Evolutionary conservation across 2,113 vertebrate species (phyloP), one percentile per base, ranked within the genome.

Genomic region (Engraulis encrasicolus): DNA sequence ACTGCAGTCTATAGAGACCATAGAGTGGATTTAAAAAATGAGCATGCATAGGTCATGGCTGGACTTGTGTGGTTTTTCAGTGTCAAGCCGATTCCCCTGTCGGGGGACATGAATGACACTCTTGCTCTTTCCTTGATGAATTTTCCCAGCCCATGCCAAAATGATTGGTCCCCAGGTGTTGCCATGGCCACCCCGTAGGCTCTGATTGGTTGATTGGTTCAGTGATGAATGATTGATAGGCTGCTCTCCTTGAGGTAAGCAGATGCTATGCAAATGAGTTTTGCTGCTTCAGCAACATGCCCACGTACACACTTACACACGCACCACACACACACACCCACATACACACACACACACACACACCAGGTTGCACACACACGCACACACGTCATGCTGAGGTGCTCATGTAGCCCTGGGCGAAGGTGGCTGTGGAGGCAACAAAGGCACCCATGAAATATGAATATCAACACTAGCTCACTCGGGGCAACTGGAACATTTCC

Each of bases 401-500:
- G 83, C 81, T 87, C 79, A 91, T 40, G 66, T 88, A 86, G 93
- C 90, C 87, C 91, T 90, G 58, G 31, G 92, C 37, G 89, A 87
- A 89, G 87, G 91, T 92, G 93, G 87, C 85, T 50, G 83, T 81
- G 78, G n/a, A n/a, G n/a, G 71, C 61, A 81, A 86, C 82, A 27
- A 37, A 11, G 34, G 66, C 31, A 31, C 66, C 66, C 66, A 74
- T 74, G 27, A 74, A 74, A 74, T 74, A 74, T 74, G 66, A 31
- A n/a, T n/a, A n/a, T n/a, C n/a, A n/a, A n/a, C n/a, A n/a, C 66
- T 31, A 74, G 27, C 34, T 15, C 27, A 74, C 66, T 74, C 17
- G 12, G 66, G 66, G 66, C 66, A 74, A 74, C 15, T 23, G 34
- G 66, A 74, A 74, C n/a, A 14, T 36, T 74, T 74, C 34, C 31